These are phyloP conservation scores for Lochmaea capreae DNA, from an alignment of 2,888 invertebrate species.

Conservation along the genomic window DNA sequence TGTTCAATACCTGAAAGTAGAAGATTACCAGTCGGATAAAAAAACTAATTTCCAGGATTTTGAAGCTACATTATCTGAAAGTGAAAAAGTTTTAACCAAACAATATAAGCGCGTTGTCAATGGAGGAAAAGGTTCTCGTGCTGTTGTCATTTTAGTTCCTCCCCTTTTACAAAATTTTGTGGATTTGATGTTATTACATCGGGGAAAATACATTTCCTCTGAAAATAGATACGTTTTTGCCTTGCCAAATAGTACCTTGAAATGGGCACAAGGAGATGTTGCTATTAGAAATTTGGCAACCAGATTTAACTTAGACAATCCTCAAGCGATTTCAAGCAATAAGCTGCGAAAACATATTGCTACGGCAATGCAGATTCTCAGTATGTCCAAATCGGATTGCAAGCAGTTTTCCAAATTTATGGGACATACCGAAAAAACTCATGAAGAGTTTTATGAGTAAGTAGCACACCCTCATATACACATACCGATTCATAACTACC, in stretches of 20 bases:
- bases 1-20: slow-evolving; percentile 39
- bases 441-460: slow-evolving; percentile 46
- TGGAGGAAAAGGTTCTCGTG: slow-evolving; percentile 52
- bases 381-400: slow-evolving; percentile 43
- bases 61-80: slow-evolving; percentile 44
- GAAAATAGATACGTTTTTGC: slow-evolving; percentile 55
- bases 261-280: slow-evolving; percentile 53
- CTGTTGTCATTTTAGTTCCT: slow-evolving; percentile 53
- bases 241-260: slow-evolving; percentile 46
- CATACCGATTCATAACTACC: too few species aligned
- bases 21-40: slow-evolving; percentile 40
- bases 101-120: slow-evolving; percentile 52
- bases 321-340: slow-evolving; percentile 48
- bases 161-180: slow-evolving; percentile 47
- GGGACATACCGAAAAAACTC: slow-evolving; percentile 49
- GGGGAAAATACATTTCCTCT: slow-evolving; percentile 47
- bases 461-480: slow-evolving; percentile 12
- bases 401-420: slow-evolving; percentile 46
- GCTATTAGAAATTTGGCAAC: slow-evolving; percentile 48
- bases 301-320: slow-evolving; percentile 47
- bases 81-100: slow-evolving; percentile 47
- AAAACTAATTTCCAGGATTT: slow-evolving; percentile 46
- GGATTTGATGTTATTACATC: slow-evolving; percentile 44
- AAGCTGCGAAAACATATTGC: slow-evolving; percentile 52
- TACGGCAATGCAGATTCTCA: slow-evolving; percentile 50